A percentile compares a stretch with the other conserved stretches of the same genome.
phyloP scores from a whole-genome alignment of 2,113 vertebrate genomes.

The Clarias batrachus region DNA sequence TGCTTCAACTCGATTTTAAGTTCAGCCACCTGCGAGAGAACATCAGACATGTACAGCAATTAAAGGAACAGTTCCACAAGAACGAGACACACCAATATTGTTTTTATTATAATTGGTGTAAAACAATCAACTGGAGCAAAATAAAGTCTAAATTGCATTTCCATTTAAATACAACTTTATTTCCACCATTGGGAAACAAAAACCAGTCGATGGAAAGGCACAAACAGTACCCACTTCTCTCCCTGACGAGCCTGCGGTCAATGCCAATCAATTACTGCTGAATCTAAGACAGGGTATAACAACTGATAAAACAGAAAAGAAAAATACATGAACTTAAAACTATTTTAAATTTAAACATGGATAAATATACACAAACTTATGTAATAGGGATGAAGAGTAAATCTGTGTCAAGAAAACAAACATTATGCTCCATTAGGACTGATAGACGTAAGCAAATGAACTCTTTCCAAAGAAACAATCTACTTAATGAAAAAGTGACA shows the following conservation, averaged over 20 bases:
- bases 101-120: background rate
- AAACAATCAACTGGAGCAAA: background rate
- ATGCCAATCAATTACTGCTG: background rate
- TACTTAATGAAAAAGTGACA: background rate
- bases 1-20: conserved; percentile 94
- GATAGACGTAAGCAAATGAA: background rate
- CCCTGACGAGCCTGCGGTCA: background rate
- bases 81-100: background rate
- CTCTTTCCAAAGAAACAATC: background rate
- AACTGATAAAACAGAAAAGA: background rate
- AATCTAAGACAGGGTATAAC: background rate
- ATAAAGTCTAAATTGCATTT: background rate
- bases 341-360: background rate
- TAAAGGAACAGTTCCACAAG: background rate
- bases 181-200: background rate
- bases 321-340: background rate
- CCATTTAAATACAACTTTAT: background rate
- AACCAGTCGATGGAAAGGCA: background rate
- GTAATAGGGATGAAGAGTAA: background rate
- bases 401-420: background rate
- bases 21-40: conserved; percentile 83
- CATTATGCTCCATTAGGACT: background rate
- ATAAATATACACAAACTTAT: background rate
- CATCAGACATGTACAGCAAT: conserved; percentile 4
- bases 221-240: no score